Evolutionary conservation across 2,888 invertebrate species (phyloP), one percentile per base, ranked within the genome.

Genomic region (Gnatocerus cornutus): DNA sequence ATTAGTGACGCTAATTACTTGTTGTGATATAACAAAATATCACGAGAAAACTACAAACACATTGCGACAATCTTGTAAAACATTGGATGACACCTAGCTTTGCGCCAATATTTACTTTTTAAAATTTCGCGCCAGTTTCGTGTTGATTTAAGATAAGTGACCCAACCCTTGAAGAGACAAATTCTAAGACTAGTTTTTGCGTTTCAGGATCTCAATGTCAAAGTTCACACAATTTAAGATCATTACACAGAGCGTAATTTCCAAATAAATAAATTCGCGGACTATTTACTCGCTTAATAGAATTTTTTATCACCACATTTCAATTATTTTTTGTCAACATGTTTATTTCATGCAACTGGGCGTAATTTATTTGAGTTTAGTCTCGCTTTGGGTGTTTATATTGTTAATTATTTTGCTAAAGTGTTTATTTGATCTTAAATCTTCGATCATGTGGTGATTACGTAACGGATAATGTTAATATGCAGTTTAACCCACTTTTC

Each of bases 1-100:
- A 59, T 67, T 67, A 59, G 52, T 52, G 43, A 50, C 30, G 50
- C 41, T 58, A 66, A 67, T 59, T 67, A 59, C 59, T 39, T 29
- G 45, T 27, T 39, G 13, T 53, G 45, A 64, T 45, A 53, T 45
- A 27, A 39, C 13, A 62, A 64, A 55, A 56, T 43, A 65, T 41
- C 59, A 59, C 59, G 59, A 43, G 39, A 56, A 65, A 30, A 55
- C 33, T 59, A 43, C 41, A 59, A 43, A 12, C 43, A 45, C 59
- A 27, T 61, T 50, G 50, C 48, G 50, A 61, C 29, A 61, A 61
- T 61, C 12, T 50, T 27, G 43, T 41, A 56, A 29, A 58, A 9
- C 14, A n/a, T 30, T 33, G n/a, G 12, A 21, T 21, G 21, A 21
- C 21, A 21, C 21, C 21, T 21, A 21, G 21, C 21, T 21, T 13